Conservation (phyloP, 2,113 vertebrate species). For the Nibea albiflora region DNA sequence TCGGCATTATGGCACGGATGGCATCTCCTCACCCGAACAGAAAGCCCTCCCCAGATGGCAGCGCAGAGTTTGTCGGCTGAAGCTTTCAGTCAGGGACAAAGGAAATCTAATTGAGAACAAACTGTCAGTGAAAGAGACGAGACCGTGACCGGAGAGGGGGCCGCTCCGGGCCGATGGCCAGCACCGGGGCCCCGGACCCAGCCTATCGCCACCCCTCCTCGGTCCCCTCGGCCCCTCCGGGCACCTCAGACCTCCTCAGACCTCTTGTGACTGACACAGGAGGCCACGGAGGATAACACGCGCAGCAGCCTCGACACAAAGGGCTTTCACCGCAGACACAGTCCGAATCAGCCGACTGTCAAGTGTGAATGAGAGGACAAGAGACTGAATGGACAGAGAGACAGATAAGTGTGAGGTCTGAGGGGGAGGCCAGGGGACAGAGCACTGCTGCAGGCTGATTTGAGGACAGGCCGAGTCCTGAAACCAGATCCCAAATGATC, state of each 20-base stretch:
- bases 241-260: conserved; percentile 44
- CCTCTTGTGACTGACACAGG: conserved; percentile 76
- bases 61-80: conserved; percentile 62
- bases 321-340: conserved; percentile 71
- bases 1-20: conserved; percentile 68
- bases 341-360: conserved; percentile 72
- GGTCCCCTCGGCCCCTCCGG: conserved; percentile 25
- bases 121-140: conserved; percentile 83
- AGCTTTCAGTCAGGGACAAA: conserved; percentile 81
- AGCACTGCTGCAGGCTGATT: not conserved
- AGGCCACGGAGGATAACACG: conserved; percentile 76
- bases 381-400: conserved; percentile 46
- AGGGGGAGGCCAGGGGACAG: not conserved
- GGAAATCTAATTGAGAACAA: conserved; percentile 86
- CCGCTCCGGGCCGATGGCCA: conserved; percentile 59
- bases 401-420: conserved; percentile 64
- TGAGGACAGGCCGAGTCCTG: not conserved
- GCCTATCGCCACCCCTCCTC: not conserved
- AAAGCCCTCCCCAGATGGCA: conserved; percentile 76
- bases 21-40: conserved; percentile 57
- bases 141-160: conserved; percentile 77
- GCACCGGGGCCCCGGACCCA: conserved; percentile 45
- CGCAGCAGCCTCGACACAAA: conserved; percentile 74
- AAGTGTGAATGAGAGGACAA: conserved; percentile 57
- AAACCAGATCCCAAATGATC: not conserved